Percentiles rank a stretch among this genome's conserved stretches.
These are phyloP conservation scores for Horisme vitalbata DNA, from an alignment of 2,888 invertebrate species.

Conservation along the genomic window DNA sequence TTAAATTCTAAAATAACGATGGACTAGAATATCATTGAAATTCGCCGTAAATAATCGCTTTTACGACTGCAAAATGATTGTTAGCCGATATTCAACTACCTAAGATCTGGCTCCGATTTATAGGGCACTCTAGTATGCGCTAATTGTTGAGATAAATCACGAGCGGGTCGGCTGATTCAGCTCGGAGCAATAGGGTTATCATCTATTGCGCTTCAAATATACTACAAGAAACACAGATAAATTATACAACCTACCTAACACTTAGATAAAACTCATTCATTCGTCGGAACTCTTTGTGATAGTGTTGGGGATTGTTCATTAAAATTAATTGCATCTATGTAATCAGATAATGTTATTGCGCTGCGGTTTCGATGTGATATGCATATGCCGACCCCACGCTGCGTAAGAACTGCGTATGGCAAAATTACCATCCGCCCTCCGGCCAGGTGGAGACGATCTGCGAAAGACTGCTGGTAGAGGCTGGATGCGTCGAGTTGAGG, in stretches of 20 bases:
- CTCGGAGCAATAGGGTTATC: constrained; percentile 57
- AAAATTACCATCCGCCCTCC: no score
- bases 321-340: constrained; percentile 14
- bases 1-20: no score
- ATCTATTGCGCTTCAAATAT: constrained; percentile 47
- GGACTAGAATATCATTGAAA: no score
- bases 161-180: constrained; percentile 55
- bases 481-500: no score
- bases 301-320: constrained; percentile 8
- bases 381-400: no score
- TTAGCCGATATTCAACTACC: no score
- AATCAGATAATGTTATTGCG: constrained; percentile 12
- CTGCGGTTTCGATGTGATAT: not conserved
- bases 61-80: no score
- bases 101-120: not conserved
- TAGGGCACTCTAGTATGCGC: constrained; percentile 33
- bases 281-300: constrained; percentile 11
- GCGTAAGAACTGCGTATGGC: no score
- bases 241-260: not conserved
- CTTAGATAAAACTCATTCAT: constrained; percentile 24
- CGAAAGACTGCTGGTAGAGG: no score
- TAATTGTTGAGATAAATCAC: constrained; percentile 69
- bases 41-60: no score
- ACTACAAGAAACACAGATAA: constrained; percentile 13
- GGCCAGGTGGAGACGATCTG: no score